Evolutionary conservation across 2,888 invertebrate genomes (phyloP).

Genomic region (Onchidella celtica): DNA sequence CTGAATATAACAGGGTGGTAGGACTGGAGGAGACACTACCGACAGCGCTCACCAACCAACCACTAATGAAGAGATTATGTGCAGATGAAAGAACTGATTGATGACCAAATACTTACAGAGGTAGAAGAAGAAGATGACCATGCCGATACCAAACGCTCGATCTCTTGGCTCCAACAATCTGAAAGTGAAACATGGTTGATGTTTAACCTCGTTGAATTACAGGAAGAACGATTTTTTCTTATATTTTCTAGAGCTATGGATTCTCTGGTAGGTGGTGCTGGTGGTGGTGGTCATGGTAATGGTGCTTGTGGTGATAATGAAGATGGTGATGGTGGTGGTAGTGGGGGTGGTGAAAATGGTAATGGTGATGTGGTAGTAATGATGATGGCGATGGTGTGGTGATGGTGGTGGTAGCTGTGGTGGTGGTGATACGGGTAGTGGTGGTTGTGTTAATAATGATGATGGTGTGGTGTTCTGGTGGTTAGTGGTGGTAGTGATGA

Average conservation of each 20-base stretch:
- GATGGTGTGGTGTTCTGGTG: not conserved
- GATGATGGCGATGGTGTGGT: no score
- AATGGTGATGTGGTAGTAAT: no score
- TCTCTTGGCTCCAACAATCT: constrained; percentile 18
- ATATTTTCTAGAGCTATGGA: not conserved
- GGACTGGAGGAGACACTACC: no score
- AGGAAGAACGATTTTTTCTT: no score
- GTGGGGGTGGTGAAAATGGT: not conserved
- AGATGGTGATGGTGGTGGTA: constrained; percentile 2
- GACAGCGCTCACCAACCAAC: no score
- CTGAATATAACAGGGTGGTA: no score
- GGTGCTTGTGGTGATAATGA: constrained; percentile 6
- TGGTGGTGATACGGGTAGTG: constrained; percentile 1
- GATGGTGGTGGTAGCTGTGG: constrained; percentile 9
- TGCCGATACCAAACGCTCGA: constrained; percentile 3
- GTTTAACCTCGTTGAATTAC: no score
- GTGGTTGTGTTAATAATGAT: not conserved
- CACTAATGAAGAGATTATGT: no score
- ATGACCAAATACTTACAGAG: constrained; percentile 5
- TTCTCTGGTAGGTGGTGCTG: not conserved
- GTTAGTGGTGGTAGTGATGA: constrained; percentile 1
- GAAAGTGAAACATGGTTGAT: no score
- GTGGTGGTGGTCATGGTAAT: not conserved
- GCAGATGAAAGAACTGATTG: no score
- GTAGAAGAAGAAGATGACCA: constrained; percentile 5